A percentile compares a stretch with the other conserved stretches of the same genome.
Conservation (phyloP, 1,140 invertebrate genomes). For the Probaryconus sp. region DNA sequence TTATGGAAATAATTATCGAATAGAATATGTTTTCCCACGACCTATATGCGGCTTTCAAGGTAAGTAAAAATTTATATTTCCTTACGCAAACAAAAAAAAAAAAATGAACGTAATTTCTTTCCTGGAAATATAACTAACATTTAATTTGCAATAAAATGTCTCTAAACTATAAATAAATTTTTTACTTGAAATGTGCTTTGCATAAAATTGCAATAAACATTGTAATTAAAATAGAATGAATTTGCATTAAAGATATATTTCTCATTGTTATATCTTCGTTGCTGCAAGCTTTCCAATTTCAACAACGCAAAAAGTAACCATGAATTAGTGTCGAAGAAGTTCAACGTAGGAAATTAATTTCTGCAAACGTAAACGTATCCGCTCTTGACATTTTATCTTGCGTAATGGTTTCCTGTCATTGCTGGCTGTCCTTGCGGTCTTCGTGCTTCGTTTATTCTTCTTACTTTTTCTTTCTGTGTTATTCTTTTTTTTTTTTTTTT, state of each 20-base stretch:
- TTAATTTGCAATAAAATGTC: no score
- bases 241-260: slow-evolving; percentile 23
- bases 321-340: slow-evolving; percentile 45
- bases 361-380: slow-evolving; percentile 39
- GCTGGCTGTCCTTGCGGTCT: slow-evolving; percentile 43
- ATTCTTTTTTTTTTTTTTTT: slow-evolving; percentile 31
- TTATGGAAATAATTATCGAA: no score
- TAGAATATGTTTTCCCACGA: no score
- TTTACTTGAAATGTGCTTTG: no score
- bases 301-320: slow-evolving; percentile 19
- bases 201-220: no score
- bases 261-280: no score
- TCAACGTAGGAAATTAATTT: slow-evolving; percentile 45
- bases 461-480: slow-evolving; percentile 13
- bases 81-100: no score
- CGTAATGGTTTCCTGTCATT: slow-evolving; percentile 54
- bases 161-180: no score
- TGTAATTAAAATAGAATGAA: neutral
- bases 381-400: slow-evolving; percentile 56
- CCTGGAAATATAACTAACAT: no score
- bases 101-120: no score
- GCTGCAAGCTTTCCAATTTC: slow-evolving; percentile 12
- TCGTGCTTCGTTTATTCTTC: slow-evolving; percentile 51
- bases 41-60: no score
- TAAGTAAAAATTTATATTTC: no score